A percentile compares a stretch with the other conserved stretches of the same genome.
Evolutionary conservation across 2,113 vertebrate species (phyloP).

Genomic region (Gulo gulo): DNA sequence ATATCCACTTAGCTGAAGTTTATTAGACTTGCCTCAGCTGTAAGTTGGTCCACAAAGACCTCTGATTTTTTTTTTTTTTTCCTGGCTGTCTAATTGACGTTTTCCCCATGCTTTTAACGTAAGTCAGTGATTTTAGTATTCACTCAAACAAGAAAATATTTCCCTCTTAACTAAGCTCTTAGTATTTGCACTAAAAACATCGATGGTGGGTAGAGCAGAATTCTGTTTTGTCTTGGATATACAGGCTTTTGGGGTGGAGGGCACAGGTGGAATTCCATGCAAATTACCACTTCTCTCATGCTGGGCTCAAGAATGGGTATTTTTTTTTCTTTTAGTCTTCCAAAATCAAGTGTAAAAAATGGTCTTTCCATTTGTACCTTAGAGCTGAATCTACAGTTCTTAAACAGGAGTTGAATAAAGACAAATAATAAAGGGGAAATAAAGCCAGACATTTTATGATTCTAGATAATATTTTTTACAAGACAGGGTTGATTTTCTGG

Average conservation of each 20-base stretch:
- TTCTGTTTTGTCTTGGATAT: not conserved
- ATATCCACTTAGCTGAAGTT: not conserved
- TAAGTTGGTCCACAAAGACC: not conserved
- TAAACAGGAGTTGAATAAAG: not conserved
- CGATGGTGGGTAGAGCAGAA: not conserved
- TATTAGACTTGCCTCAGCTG: not conserved
- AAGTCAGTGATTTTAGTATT: not conserved
- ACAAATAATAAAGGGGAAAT: not conserved
- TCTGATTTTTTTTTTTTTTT: not conserved
- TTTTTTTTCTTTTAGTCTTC: not conserved
- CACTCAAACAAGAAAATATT: not conserved
- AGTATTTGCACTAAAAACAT: not conserved
- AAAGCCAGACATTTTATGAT: not conserved
- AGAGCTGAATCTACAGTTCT: not conserved
- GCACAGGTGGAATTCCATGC: not conserved
- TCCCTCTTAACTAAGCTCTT: not conserved
- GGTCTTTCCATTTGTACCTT: not conserved
- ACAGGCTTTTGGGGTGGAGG: not conserved
- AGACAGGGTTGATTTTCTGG: not conserved
- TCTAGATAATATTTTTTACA: not conserved
- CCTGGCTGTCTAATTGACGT: not conserved
- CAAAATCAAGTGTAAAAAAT: not conserved
- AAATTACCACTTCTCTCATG: not conserved
- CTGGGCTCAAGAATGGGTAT: not conserved
- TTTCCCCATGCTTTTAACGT: not conserved